Evolutionary conservation across 2,888 invertebrate species (phyloP).

Genomic region (Matsumyia berberina): DNA sequence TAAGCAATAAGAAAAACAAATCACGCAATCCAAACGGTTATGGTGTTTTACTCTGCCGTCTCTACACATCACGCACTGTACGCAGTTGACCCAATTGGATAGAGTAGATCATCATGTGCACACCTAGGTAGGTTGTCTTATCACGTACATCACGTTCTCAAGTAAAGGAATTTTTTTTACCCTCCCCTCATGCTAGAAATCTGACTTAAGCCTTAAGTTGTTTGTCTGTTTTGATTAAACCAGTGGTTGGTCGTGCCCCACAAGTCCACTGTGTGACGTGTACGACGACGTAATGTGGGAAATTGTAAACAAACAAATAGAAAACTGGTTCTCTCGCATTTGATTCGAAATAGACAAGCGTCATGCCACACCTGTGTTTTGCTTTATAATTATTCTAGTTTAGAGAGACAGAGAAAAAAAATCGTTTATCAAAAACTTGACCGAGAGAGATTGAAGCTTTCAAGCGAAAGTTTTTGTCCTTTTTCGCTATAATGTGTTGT

Average conservation of each 20-base stretch:
- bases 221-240: slow-evolving; percentile 50
- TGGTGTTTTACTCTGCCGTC: background rate
- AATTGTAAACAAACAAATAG: slow-evolving; percentile 72
- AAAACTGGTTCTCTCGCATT: slow-evolving; percentile 54
- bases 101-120: slow-evolving; percentile 27
- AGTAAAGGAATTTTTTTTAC: slow-evolving; percentile 44
- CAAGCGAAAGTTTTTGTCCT: background rate
- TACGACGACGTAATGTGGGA: slow-evolving; percentile 41
- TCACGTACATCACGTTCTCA: slow-evolving; percentile 54
- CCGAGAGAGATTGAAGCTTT: background rate
- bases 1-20: slow-evolving; percentile 50
- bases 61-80: slow-evolving; percentile 8
- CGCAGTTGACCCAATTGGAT: slow-evolving; percentile 22
- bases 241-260: slow-evolving; percentile 33
- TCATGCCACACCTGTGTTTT: slow-evolving; percentile 73
- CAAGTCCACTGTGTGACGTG: slow-evolving; percentile 7
- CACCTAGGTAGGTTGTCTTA: slow-evolving; percentile 18
- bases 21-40: slow-evolving; percentile 53
- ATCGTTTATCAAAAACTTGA: background rate
- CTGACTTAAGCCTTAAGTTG: background rate
- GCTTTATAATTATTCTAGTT: slow-evolving; percentile 49
- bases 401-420: background rate
- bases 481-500: slow-evolving; percentile 26
- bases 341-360: slow-evolving; percentile 39
- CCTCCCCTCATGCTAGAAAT: slow-evolving; percentile 40